phyloP scores from a whole-genome alignment of 1,140 invertebrate species.

The Meloidogyne floridensis region DNA sequence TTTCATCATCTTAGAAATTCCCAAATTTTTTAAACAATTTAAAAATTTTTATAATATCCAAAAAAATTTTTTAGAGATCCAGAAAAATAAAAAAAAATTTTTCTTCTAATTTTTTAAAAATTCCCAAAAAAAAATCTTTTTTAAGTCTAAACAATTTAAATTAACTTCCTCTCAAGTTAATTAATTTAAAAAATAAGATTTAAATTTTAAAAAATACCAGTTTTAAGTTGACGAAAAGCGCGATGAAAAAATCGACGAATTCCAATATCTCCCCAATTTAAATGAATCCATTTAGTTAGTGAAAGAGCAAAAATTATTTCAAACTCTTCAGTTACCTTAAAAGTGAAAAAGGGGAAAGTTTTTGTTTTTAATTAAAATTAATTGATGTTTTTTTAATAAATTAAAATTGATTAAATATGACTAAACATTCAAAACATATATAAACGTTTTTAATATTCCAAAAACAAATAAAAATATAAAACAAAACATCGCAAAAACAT shows the following conservation, averaged over 20 bases:
- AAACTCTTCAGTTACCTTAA: constrained; percentile 75
- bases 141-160: too few relatives aligned
- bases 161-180: not conserved
- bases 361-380: not conserved
- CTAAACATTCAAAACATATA: not conserved
- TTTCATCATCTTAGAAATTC: too few relatives aligned
- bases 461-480: not conserved
- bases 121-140: not conserved
- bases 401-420: not conserved
- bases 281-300: constrained; percentile 95
- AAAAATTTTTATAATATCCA: too few relatives aligned
- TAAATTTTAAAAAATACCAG: constrained; percentile 27
- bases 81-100: constrained; percentile 3
- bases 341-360: not conserved
- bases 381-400: not conserved
- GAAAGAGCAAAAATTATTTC: constrained; percentile 91
- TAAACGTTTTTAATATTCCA: too few relatives aligned
- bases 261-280: constrained; percentile 92
- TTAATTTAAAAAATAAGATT: constrained; percentile 18
- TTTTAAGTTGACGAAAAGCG: constrained; percentile 83
- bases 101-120: not conserved
- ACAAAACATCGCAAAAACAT: not conserved
- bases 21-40: too few relatives aligned
- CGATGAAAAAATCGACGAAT: constrained; percentile 88
- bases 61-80: too few relatives aligned